Evolutionary conservation across 2,113 vertebrate genomes (phyloP), one percentile per base, ranked within the genome.

Genomic region (Pandion haliaetus): DNA sequence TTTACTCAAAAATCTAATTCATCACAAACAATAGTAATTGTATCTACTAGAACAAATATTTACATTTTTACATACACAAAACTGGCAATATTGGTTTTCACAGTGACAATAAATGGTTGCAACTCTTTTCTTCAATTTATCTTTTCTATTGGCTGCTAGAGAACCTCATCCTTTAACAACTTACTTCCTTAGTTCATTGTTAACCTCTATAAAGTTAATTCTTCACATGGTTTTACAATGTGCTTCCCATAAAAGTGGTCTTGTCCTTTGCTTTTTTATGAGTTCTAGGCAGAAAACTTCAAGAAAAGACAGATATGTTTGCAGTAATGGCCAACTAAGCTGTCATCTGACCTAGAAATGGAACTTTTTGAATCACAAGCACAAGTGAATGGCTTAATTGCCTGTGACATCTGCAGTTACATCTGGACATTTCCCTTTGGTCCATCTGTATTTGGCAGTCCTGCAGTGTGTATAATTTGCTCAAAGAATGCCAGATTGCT

Each of bases 291-390:
- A 92, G 44, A 79, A 94, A 89, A 76, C 80, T 94, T 94, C 86
- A 91, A 91, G 69, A 59, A 69, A 76, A 85, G 70, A 85, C 81
- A 85, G 84, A 73, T 57, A 44, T 85, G 14, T 93, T 96, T 93
- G 77, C 70, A 87, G 45, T 54, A 89, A 85, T 77, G 91, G 78
- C 58, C 71, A 93, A 45, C 66, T 84, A 61, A 95, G 59, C 77
- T 87, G 58, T 85, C 42, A 6, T 85, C 89, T 96, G 92, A 94
- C 86, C 86, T 93, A 95, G 89, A 93, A 96, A 95, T 57, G 55
- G 83, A 91, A 77, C 70, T 90, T 82, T 70, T 85, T 87, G 66
- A 94, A 84, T 91, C 61, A 69, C 62, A 72, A 85, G 78, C 72
- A 58, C 77, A 59, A 95, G 49, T 42, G 81, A 89, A 79, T 5